phyloP scores from a whole-genome alignment of 2,888 invertebrate species.

The Lacanobia oleracea region DNA sequence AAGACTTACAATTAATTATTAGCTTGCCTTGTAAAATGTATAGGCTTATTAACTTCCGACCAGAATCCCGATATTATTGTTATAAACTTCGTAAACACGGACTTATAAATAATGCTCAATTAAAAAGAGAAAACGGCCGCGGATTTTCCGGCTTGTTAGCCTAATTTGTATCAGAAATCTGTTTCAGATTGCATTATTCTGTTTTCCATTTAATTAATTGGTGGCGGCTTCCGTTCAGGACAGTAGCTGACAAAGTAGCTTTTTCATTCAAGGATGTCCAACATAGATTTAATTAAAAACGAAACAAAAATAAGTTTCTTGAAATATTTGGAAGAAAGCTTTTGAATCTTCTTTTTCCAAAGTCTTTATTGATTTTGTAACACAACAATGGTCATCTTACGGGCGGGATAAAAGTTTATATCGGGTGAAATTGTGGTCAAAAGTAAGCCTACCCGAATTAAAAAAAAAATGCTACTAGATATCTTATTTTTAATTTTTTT shows the following conservation, averaged over 20 bases:
- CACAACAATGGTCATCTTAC: too few species aligned
- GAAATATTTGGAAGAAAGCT: neutral
- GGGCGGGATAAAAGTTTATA: too few species aligned
- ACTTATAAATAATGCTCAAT: constrained; percentile 74
- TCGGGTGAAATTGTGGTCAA: too few species aligned
- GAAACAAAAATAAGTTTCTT: neutral
- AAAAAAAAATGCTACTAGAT: neutral
- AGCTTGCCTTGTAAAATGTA: neutral
- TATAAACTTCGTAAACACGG: constrained; percentile 61
- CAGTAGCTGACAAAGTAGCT: neutral
- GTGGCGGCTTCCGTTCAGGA: constrained; percentile 6
- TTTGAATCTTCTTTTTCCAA: neutral
- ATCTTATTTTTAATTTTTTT: neutral
- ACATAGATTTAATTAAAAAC: constrained; percentile 4
- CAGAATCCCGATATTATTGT: constrained; percentile 43
- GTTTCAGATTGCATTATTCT: constrained; percentile 60
- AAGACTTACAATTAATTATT: neutral
- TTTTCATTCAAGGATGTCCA: constrained; percentile 9
- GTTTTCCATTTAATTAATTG: constrained; percentile 54
- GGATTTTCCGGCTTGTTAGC: constrained; percentile 72
- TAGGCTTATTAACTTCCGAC: constrained; percentile 34
- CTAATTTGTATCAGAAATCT: constrained; percentile 72
- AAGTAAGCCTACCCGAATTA: too few species aligned
- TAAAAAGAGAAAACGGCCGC: constrained; percentile 72
- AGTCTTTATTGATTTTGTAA: neutral